Evolutionary conservation across 1,140 invertebrate species (phyloP).

Genomic region (Mactra quadrangularis): DNA sequence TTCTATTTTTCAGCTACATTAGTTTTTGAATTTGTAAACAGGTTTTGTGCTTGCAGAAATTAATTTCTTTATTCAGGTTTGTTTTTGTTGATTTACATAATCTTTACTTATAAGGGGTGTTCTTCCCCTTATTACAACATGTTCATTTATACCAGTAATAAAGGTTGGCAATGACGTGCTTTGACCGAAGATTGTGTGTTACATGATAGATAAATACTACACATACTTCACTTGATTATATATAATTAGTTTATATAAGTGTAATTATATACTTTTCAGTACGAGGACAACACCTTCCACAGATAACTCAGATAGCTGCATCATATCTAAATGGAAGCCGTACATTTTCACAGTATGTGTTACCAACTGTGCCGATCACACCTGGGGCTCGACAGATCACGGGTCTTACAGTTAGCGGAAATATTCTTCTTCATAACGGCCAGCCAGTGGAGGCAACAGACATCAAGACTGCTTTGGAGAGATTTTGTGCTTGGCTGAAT

Average conservation of each 20-base stretch:
- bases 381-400: too few species aligned
- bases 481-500: slow-evolving; percentile 45
- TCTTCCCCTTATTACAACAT: too few species aligned
- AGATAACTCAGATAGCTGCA: slow-evolving; percentile 51
- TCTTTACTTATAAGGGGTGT: too few species aligned
- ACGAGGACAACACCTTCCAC: neutral
- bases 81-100: too few species aligned
- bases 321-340: neutral
- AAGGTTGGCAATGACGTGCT: too few species aligned
- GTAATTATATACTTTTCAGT: slow-evolving; percentile 23
- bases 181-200: neutral
- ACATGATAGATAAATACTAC: neutral
- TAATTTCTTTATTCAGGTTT: too few species aligned
- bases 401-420: neutral
- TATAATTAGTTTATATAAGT: neutral
- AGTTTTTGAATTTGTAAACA: neutral
- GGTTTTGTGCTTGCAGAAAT: neutral
- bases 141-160: too few species aligned
- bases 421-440: neutral
- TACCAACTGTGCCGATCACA: neutral
- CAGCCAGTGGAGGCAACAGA: neutral
- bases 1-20: neutral
- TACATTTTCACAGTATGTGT: slow-evolving; percentile 19
- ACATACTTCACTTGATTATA: neutral
- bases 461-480: slow-evolving; percentile 13